Conservation (phyloP, 1,140 invertebrate genomes). For the Caenorhabditis inopinata region DNA sequence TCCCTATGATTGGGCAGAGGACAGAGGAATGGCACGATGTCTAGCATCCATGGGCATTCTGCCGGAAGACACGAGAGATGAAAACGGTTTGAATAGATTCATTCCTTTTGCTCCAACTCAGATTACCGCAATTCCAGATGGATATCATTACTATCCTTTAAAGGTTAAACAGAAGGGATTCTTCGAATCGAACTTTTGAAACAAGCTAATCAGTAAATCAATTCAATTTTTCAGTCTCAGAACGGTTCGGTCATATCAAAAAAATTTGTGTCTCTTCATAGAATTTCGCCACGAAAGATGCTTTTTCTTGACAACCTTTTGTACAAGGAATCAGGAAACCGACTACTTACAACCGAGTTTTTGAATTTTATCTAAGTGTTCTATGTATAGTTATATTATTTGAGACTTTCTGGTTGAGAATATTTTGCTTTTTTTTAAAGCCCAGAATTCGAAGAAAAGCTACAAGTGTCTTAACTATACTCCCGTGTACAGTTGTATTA, state of each 20-base stretch:
- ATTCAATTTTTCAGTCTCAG: not conserved
- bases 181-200: not conserved
- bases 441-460: no score
- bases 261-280: not conserved
- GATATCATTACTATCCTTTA: conserved; percentile 31
- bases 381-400: no score
- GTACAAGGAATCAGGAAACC: not conserved
- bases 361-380: not conserved
- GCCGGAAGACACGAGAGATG: conserved; percentile 81
- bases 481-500: no score
- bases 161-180: not conserved
- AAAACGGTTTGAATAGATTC: conserved; percentile 79
- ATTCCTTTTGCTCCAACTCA: not conserved
- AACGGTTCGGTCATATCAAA: not conserved
- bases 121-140: not conserved
- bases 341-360: not conserved
- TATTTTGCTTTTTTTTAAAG: no score
- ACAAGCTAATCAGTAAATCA: not conserved
- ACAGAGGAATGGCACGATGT: conserved; percentile 85
- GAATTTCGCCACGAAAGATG: not conserved
- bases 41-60: conserved; percentile 79
- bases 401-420: no score
- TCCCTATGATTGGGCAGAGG: conserved; percentile 75
- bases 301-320: not conserved
- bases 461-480: no score